A percentile compares a stretch with the other conserved stretches of the same genome.
phyloP scores from a whole-genome alignment of 1,140 invertebrate genomes.

The Trichoplusia ni region DNA sequence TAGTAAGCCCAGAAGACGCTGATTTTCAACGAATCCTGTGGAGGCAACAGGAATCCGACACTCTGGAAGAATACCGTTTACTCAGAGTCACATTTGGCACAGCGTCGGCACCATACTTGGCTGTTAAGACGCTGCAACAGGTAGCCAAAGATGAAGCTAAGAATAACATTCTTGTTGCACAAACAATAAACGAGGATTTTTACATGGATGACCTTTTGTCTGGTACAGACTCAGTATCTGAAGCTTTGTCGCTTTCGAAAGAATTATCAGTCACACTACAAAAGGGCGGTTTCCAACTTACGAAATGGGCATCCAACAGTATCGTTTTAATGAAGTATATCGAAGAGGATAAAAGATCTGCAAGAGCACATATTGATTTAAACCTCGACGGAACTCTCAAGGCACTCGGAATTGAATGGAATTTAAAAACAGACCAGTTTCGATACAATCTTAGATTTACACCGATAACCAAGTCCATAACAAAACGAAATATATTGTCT shows the following conservation, averaged over 20 bases:
- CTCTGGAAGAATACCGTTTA: constrained; percentile 26
- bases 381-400: too few relatives aligned
- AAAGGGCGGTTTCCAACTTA: constrained; percentile 12
- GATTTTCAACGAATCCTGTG: constrained; percentile 33
- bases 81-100: constrained; percentile 49
- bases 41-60: constrained; percentile 29
- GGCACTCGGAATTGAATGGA: too few relatives aligned
- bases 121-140: not conserved
- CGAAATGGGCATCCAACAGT: constrained; percentile 25
- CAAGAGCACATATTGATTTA: too few relatives aligned
- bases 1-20: not conserved
- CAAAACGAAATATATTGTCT: constrained; percentile 34
- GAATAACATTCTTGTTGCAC: not conserved
- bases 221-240: not conserved
- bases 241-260: constrained; percentile 47
- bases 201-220: not conserved
- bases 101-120: constrained; percentile 30
- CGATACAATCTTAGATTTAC: too few relatives aligned
- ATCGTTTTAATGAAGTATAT: constrained; percentile 3
- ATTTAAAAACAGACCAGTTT: too few relatives aligned
- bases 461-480: too few relatives aligned
- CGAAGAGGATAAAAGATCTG: not conserved
- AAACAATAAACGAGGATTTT: not conserved
- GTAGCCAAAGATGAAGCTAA: not conserved
- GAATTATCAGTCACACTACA: constrained; percentile 10